A percentile compares a stretch with the other conserved stretches of the same genome.
These are phyloP conservation scores for Magallana gigas DNA, from an alignment of 1,140 invertebrate species.

Conservation along the genomic window DNA sequence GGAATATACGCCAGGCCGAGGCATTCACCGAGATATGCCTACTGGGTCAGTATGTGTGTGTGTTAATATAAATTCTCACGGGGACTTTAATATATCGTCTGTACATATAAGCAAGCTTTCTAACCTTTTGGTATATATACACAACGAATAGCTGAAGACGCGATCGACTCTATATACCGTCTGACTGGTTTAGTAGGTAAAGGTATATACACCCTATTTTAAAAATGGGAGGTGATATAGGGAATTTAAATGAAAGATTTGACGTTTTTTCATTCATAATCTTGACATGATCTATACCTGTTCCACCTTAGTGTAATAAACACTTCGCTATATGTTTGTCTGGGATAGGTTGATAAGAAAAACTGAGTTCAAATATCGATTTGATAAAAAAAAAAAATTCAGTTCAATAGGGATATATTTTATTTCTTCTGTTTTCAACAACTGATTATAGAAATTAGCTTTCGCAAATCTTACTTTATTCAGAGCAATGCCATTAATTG, in stretches of 20 bases:
- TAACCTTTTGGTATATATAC: too few relatives aligned
- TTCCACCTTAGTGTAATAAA: not conserved
- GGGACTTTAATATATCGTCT: not conserved
- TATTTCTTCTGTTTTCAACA: not conserved
- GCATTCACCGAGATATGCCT: constrained; percentile 2
- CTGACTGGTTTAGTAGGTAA: not conserved
- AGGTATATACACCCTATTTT: not conserved
- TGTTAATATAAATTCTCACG: not conserved
- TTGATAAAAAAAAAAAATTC: not conserved
- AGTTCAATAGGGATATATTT: too few relatives aligned
- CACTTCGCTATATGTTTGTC: not conserved
- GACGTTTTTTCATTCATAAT: constrained; percentile 9
- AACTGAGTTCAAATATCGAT: constrained; percentile 16
- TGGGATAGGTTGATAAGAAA: constrained; percentile 9
- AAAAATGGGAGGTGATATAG: not conserved
- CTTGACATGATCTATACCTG: not conserved
- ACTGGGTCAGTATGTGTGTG: not conserved
- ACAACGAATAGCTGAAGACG: too few relatives aligned
- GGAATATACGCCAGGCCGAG: not conserved
- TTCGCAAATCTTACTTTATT: too few relatives aligned
- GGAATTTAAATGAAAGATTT: not conserved
- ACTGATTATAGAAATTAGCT: not conserved
- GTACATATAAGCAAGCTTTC: too few relatives aligned
- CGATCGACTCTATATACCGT: not conserved
- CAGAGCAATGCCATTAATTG: too few relatives aligned